A percentile compares a stretch with the other conserved stretches of the same genome.
phyloP scores from a whole-genome alignment of 2,888 invertebrate species.

The Eulithis prunata region DNA sequence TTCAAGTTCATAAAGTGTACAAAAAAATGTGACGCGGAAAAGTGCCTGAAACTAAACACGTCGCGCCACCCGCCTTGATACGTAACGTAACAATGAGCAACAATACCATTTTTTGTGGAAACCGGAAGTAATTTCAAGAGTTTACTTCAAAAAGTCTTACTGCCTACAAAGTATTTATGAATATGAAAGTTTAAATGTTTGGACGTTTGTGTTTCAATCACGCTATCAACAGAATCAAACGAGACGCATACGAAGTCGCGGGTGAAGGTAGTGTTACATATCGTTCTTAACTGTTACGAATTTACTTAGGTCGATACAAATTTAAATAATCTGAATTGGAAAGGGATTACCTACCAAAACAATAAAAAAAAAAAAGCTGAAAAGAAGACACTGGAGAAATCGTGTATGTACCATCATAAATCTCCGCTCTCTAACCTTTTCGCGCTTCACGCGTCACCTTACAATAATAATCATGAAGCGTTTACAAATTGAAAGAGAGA shows the following conservation, averaged over 20 bases:
- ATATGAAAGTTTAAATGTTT: no score
- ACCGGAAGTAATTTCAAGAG: no score
- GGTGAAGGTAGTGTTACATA: no score
- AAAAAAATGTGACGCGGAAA: neutral
- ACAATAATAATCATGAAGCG: constrained; percentile 59
- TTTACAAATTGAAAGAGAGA: constrained; percentile 82
- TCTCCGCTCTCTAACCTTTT: neutral
- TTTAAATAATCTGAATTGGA: no score
- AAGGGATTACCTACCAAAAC: neutral
- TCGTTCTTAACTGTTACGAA: no score
- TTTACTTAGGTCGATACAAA: no score
- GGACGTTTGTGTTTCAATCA: no score
- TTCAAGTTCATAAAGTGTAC: neutral
- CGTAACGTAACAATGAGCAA: neutral
- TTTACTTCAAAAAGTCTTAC: no score
- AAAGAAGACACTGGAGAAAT: neutral
- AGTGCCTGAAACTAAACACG: constrained; percentile 4
- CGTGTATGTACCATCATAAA: neutral
- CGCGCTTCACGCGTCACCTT: constrained; percentile 43
- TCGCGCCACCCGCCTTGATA: neutral
- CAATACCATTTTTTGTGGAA: no score
- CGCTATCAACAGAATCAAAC: no score
- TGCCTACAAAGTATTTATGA: no score
- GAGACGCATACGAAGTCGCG: no score
- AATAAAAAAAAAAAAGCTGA: neutral